Conservation (phyloP, 1,140 invertebrate species). For the Scaptomyza montana region DNA sequence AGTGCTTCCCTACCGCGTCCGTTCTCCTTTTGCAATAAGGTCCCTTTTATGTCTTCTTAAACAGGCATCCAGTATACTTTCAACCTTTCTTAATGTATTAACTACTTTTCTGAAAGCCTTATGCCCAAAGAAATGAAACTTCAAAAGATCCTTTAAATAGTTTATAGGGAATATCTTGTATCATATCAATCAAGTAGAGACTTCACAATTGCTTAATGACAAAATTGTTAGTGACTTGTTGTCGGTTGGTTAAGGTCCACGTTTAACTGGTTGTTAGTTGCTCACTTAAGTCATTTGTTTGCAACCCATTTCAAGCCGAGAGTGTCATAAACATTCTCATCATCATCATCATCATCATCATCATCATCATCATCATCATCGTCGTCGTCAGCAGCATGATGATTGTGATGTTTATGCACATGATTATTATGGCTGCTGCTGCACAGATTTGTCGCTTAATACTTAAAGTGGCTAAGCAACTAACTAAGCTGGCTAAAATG, state of each 20-base stretch:
- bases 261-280: constrained; percentile 36
- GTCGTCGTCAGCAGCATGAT: too few relatives aligned
- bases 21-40: too few relatives aligned
- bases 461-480: constrained; percentile 1
- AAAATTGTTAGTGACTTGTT: constrained; percentile 12
- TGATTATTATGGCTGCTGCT: constrained; percentile 9
- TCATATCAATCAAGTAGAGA: background rate
- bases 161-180: too few relatives aligned
- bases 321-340: constrained; percentile 36
- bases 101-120: too few relatives aligned
- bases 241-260: background rate
- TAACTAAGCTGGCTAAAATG: constrained; percentile 8
- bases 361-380: too few relatives aligned
- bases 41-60: too few relatives aligned
- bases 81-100: too few relatives aligned
- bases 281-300: constrained; percentile 64
- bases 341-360: constrained; percentile 5
- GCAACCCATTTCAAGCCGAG: background rate
- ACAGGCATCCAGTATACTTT: too few relatives aligned
- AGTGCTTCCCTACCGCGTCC: too few relatives aligned
- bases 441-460: constrained; percentile 15
- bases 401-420: background rate
- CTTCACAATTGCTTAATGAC: background rate
- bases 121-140: too few relatives aligned
- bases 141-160: too few relatives aligned